These are phyloP conservation scores for Chironomus striatipennis DNA, from an alignment of 1,140 invertebrate genomes.

Conservation along the genomic window DNA sequence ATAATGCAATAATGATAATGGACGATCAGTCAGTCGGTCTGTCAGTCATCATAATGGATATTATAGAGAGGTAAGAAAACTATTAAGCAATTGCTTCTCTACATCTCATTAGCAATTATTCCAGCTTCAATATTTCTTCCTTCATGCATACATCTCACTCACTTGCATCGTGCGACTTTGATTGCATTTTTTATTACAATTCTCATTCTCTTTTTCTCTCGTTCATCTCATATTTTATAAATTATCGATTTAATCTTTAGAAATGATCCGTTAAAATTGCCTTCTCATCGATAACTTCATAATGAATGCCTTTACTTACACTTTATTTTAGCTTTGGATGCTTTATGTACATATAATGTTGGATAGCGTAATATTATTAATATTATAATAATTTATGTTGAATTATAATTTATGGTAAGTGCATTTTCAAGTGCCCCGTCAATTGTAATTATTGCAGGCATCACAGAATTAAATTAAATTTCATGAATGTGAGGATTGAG, in stretches of 20 bases:
- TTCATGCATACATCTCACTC: not conserved
- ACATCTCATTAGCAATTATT: constrained; percentile 23
- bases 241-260: constrained; percentile 13
- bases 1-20: constrained; percentile 2
- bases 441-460: too few relatives aligned
- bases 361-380: too few relatives aligned
- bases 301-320: constrained; percentile 5
- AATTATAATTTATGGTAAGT: too few relatives aligned
- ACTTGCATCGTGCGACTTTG: not conserved
- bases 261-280: constrained; percentile 20
- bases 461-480: too few relatives aligned
- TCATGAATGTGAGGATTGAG: too few relatives aligned
- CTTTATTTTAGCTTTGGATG: not conserved
- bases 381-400: too few relatives aligned
- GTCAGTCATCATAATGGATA: not conserved
- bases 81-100: not conserved
- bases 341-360: too few relatives aligned
- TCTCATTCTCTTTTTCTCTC: too few relatives aligned
- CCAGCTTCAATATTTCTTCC: not conserved
- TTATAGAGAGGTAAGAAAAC: not conserved
- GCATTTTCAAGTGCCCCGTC: too few relatives aligned
- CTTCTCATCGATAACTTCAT: constrained; percentile 12
- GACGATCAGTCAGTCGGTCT: not conserved
- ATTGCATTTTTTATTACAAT: not conserved
- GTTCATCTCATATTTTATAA: not conserved